Conservation (phyloP, 2,113 vertebrate species). For the Herpailurus yagouaroundi region DNA sequence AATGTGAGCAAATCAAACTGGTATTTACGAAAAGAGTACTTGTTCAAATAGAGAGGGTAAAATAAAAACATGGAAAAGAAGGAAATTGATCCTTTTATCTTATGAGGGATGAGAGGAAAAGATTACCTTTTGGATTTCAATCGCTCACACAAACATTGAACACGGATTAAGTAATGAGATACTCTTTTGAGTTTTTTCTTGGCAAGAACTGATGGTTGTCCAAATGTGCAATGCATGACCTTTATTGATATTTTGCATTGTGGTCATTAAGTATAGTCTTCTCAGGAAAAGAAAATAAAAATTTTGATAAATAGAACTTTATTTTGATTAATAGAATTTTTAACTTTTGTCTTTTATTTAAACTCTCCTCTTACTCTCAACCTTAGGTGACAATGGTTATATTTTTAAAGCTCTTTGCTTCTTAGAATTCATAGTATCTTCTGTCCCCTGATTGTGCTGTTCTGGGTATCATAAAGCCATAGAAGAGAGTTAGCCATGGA, state of each 20-base stretch:
- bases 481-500: not conserved
- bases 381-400: not conserved
- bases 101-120: not conserved
- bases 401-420: not conserved
- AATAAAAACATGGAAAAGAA: not conserved
- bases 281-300: not conserved
- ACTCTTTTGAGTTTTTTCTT: not conserved
- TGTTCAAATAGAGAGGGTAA: not conserved
- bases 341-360: not conserved
- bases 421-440: not conserved
- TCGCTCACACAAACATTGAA: not conserved
- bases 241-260: not conserved
- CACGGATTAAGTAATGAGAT: not conserved
- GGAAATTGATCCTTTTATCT: not conserved
- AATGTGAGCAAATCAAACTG: not conserved
- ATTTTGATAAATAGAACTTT: not conserved
- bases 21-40: not conserved
- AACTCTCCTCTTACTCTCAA: slow-evolving; percentile 4
- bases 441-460: not conserved
- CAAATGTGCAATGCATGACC: not conserved
- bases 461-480: not conserved
- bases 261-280: not conserved
- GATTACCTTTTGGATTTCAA: not conserved
- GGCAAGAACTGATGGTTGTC: not conserved
- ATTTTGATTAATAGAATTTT: not conserved